Percentiles rank a stretch among this genome's conserved stretches.
phyloP scores from a whole-genome alignment of 2,888 invertebrate genomes.

The Ligdia adustata region DNA sequence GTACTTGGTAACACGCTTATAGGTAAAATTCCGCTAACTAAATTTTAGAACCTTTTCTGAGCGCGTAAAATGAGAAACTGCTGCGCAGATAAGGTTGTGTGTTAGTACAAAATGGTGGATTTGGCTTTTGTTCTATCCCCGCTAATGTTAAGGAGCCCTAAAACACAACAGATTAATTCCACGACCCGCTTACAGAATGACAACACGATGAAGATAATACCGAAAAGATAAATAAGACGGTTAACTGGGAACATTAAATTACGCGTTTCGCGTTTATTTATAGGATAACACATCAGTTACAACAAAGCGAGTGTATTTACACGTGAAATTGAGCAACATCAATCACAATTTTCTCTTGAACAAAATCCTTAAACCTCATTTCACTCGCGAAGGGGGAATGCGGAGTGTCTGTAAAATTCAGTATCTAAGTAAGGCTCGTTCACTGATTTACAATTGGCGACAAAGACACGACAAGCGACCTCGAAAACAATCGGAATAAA shows the following conservation, averaged over 20 bases:
- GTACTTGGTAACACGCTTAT: too few relatives aligned
- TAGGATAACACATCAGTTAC: conserved; percentile 19
- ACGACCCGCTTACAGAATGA: conserved; percentile 2
- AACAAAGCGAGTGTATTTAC: conserved; percentile 28
- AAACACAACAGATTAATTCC: conserved; percentile 11
- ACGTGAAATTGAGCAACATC: conserved; percentile 29
- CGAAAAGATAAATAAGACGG: conserved; percentile 14
- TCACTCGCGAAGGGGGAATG: conserved; percentile 33
- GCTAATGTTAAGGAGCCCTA: conserved; percentile 11
- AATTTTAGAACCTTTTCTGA: too few relatives aligned
- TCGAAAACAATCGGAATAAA: too few relatives aligned
- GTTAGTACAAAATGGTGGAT: not conserved
- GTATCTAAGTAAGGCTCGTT: conserved; percentile 44
- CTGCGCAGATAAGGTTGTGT: not conserved
- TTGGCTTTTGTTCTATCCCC: not conserved
- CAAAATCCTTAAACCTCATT: conserved; percentile 40
- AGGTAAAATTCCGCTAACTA: too few relatives aligned
- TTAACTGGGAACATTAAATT: conserved; percentile 19
- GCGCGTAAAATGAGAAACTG: too few relatives aligned
- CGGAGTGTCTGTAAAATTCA: conserved; percentile 51
- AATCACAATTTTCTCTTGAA: conserved; percentile 35
- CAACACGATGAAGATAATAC: conserved; percentile 5
- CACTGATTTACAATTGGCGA: not conserved
- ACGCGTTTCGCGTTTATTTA: conserved; percentile 20
- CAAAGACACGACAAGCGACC: too few relatives aligned